Evolutionary conservation across 1,140 invertebrate species (phyloP), one percentile per base, ranked within the genome.

Genomic region (Drosophila triauraria): DNA sequence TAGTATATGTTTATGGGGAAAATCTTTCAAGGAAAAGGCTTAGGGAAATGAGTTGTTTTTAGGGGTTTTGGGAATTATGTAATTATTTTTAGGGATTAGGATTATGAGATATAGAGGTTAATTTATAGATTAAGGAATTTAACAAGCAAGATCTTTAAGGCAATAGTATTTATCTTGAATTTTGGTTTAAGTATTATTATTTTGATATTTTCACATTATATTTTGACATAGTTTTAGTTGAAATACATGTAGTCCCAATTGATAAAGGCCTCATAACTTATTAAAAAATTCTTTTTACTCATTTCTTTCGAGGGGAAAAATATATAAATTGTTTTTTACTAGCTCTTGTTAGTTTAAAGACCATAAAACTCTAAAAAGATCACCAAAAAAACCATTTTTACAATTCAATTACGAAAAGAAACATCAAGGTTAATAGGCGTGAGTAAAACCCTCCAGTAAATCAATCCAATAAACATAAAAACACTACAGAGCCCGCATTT

Each of bases 401-500:
- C 35, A 38, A 32, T 17, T 35, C 35, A 64, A n/a, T 17, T 23
- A 43, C 30, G 10, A 5, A 27, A 61, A 10, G 10, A 27, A 61
- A 15, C 57, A 40, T 51, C 65, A 86, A 87, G 79, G 83, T 79
- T 87, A 86, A 86, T 79, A 68, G 75, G 10, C 82, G 82, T 86
- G 82, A 82, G 82, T 86, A 86, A 80, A 72, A 53, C 43, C 2
- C 10, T 43, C 38, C 4, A 50, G 25, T 62, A 56, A 62, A 78
- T 47, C 54, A 42, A 42, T 30, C 17, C 15, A 61, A 20, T 78
- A 57, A 53, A 60, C 13, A 27, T 23, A 58, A 50, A 82, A 51
- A 57, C 17, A 23, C n/a, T 23, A 25, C 17, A n/a, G 13, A 25
- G 56, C 82, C 82, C 82, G 83, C 82, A 86, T 75, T 54, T 44